Evolutionary conservation across 2,113 vertebrate genomes (phyloP), one percentile per base, ranked within the genome.

Genomic region (Ancistrus triradiatus): DNA sequence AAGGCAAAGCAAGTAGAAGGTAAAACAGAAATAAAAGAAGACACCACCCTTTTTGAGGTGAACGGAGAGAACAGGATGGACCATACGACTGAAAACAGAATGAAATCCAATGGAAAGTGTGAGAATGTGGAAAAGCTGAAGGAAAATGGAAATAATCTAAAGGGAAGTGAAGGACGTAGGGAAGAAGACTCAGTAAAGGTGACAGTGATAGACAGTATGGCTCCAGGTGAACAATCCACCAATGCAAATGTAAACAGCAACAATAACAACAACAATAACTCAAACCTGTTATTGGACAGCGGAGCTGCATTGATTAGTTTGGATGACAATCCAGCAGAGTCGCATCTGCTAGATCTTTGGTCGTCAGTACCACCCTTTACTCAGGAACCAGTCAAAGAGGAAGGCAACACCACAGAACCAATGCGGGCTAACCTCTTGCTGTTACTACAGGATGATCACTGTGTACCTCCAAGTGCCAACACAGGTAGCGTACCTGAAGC

Each of bases 191-290:
- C 44, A 8, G 72, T 80, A 27, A 80, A 83, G 68, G 83, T 84
- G 72, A 86, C 75, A 0, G 24, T 76, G 47, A 84, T 81, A 69
- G 85, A 87, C 21, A 74, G 73, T 21, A 72, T 73, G 51, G 61
- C 31, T 7, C 1, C 25, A 7, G 61, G 6, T 6, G 65, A 21
- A 40, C 66, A 65, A 49, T 43, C 56, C 3, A 42, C 50, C 19
- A 83, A 83, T 50, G 70, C 63, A 52, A 88, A 86, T 70, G 55
- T 66, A 75, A 95, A 93, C 73, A 90, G 77, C 37, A 43, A 42
- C 28, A 64, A 44, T 49, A 63, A 42, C 10, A 62, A 91, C 14
- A 95, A 94, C 48, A 95, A 91, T 14, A 95, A 93, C 56, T 83
- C 76, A 17, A 57, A 46, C 47, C 17, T 50, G 1, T 42, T 70